Percentiles rank a stretch among this genome's conserved stretches.
These are phyloP conservation scores for Spialia ferax DNA, from an alignment of 2,888 invertebrate genomes.

Conservation along the genomic window DNA sequence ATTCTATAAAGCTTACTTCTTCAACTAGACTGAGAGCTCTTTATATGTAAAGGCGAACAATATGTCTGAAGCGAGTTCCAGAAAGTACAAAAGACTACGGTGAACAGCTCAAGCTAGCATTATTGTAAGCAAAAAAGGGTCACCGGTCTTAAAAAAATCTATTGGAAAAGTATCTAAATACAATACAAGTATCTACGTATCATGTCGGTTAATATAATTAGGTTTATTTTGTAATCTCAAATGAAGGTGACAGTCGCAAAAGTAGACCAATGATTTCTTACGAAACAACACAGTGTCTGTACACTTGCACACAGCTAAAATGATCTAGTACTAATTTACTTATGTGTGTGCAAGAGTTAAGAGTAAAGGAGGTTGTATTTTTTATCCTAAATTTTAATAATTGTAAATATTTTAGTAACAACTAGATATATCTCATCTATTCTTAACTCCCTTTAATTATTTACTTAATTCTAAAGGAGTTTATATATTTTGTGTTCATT, in stretches of 20 bases:
- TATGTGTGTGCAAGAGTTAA: background rate
- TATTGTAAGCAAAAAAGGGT: too few species aligned
- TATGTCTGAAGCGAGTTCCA: background rate
- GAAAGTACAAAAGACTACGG: background rate
- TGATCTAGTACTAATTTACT: background rate
- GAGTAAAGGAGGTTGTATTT: too few species aligned
- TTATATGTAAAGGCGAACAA: background rate
- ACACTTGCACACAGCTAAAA: background rate
- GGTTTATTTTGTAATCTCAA: background rate
- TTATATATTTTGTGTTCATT: too few species aligned
- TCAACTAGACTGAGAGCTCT: background rate
- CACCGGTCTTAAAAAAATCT: background rate
- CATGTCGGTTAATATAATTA: too few species aligned
- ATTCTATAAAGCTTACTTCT: background rate
- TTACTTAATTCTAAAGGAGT: too few species aligned
- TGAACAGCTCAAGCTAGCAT: background rate
- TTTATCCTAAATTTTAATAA: too few species aligned
- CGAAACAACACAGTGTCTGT: background rate
- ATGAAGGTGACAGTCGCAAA: slow-evolving; percentile 20
- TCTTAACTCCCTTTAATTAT: too few species aligned
- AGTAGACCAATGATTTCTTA: slow-evolving; percentile 11
- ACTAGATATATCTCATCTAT: too few species aligned
- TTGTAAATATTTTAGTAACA: too few species aligned
- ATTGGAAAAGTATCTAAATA: background rate
- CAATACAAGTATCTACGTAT: too few species aligned